Conservation (phyloP, 2,113 vertebrate genomes). For the Cricetomys ansorgei region DNA sequence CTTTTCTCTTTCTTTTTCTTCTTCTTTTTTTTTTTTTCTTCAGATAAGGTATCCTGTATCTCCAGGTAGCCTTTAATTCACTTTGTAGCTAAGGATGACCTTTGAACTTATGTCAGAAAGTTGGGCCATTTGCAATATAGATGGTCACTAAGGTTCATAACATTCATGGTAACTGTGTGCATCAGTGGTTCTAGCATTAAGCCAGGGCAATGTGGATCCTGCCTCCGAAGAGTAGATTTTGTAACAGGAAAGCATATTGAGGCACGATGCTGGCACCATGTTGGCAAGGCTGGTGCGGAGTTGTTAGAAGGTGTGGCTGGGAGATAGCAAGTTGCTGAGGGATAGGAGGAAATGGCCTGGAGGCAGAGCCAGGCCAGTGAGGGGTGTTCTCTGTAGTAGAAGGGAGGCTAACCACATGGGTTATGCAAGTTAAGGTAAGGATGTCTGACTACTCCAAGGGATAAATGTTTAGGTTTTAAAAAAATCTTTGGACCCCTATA, state of each 20-base stretch:
- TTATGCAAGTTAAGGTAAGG: not conserved
- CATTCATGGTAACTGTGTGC: not conserved
- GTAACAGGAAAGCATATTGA: not conserved
- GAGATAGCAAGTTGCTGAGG: not conserved
- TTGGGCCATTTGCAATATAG: not conserved
- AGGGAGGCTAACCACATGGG: not conserved
- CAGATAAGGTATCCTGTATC: not conserved
- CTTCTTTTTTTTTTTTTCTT: too few species aligned
- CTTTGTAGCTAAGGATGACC: not conserved
- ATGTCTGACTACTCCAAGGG: not conserved
- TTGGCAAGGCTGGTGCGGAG: not conserved
- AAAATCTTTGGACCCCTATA: not conserved
- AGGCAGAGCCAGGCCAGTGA: not conserved
- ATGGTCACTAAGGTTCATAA: not conserved
- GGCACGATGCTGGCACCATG: not conserved
- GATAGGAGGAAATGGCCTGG: not conserved
- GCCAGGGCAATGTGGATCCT: not conserved
- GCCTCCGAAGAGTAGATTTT: not conserved
- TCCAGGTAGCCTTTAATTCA: not conserved
- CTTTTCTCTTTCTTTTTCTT: too few species aligned
- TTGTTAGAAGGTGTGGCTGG: not conserved
- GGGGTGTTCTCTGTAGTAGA: not conserved
- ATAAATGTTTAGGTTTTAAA: slow-evolving; percentile 1
- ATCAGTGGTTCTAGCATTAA: not conserved
- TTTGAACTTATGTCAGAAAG: not conserved